phyloP scores from a whole-genome alignment of 2,113 vertebrate genomes.

The Eulemur macaco region DNA sequence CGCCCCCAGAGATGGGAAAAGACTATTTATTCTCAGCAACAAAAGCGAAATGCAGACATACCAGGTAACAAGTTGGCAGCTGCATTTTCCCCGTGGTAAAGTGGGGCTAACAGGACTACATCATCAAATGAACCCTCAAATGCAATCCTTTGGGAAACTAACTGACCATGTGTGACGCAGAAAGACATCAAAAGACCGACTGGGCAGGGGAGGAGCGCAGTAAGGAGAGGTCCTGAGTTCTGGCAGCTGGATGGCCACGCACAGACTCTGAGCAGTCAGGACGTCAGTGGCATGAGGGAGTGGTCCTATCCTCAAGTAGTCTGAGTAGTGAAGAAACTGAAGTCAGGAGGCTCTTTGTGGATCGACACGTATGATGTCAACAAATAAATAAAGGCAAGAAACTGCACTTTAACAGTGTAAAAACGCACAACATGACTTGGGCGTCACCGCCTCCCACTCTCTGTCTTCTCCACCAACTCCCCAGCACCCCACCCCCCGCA shows the following conservation, averaged over 20 bases:
- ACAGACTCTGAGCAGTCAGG: fast-evolving
- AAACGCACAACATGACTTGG: background rate
- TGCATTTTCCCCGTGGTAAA: background rate
- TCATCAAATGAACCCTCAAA: background rate
- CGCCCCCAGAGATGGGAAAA: background rate
- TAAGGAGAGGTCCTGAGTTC: fast-evolving
- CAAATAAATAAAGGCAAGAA: background rate
- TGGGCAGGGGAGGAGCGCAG: fast-evolving
- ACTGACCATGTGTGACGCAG: background rate
- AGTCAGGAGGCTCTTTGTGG: background rate
- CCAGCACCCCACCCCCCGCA: fast-evolving
- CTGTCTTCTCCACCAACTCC: background rate
- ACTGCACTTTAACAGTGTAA: fast-evolving
- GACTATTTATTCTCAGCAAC: background rate
- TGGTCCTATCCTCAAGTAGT: background rate
- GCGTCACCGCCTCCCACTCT: background rate
- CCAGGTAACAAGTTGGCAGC: background rate
- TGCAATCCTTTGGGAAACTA: background rate
- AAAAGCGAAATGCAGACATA: background rate
- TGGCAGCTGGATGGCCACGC: fast-evolving
- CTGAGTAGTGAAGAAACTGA: fast-evolving
- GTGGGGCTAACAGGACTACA: background rate
- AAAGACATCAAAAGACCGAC: background rate
- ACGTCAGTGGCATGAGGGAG: background rate
- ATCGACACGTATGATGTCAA: background rate